These are phyloP conservation scores for Colinus virginianus DNA, from an alignment of 2,113 vertebrate genomes.

Conservation along the genomic window DNA sequence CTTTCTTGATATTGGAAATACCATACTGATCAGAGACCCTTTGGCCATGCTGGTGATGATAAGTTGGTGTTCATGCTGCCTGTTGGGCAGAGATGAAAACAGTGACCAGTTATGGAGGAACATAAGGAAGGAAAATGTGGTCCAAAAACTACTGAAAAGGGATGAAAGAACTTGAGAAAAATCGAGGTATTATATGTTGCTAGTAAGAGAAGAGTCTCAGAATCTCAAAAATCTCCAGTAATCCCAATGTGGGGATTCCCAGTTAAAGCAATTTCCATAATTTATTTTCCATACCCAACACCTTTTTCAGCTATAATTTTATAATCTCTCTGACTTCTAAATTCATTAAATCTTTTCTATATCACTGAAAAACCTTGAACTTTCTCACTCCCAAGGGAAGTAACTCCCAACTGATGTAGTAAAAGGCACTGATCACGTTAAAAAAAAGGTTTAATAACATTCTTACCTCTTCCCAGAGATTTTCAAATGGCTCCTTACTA, in stretches of 20 bases:
- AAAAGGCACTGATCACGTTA: neutral
- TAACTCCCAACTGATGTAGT: neutral
- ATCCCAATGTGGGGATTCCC: neutral
- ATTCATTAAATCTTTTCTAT: neutral
- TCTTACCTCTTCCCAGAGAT: neutral
- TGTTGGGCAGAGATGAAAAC: neutral
- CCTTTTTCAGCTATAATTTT: neutral
- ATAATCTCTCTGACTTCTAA: neutral
- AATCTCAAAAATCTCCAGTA: neutral
- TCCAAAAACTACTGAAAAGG: neutral
- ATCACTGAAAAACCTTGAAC: neutral
- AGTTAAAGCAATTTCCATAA: neutral
- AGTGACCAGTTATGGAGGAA: neutral
- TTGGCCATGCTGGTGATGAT: rapidly evolving
- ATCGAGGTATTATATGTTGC: neutral
- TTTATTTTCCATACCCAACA: neutral
- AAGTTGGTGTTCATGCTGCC: neutral
- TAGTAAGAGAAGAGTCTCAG: neutral
- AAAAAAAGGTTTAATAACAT: neutral
- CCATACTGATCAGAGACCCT: neutral
- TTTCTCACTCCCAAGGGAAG: neutral
- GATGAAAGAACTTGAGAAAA: neutral
- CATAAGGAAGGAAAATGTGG: neutral
- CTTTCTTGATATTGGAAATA: neutral
- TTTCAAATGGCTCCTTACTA: neutral